Conservation (phyloP, 2,113 vertebrate species). For the Vimba vimba region DNA sequence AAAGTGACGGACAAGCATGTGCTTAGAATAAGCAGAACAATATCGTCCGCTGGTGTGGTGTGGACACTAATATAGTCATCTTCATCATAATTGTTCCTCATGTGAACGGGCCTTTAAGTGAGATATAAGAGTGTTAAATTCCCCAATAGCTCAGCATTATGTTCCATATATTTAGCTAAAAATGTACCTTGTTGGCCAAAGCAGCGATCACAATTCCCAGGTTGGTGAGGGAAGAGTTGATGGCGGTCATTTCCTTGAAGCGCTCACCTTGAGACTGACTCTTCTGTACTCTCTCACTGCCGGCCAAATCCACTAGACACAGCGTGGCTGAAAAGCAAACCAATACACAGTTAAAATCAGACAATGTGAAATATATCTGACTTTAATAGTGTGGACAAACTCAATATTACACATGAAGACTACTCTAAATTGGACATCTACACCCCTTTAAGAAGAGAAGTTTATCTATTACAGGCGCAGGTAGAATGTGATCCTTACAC, state of each 20-base stretch:
- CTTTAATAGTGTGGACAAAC: neutral
- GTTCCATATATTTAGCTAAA: neutral
- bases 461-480: too few relatives aligned
- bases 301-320: conserved; percentile 94
- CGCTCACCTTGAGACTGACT: conserved; percentile 91
- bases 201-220: conserved; percentile 91
- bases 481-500: conserved; percentile 69
- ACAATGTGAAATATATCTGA: neutral
- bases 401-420: neutral
- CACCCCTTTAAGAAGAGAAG: neutral
- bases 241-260: conserved; percentile 93
- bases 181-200: conserved; percentile 82
- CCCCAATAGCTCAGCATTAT: neutral
- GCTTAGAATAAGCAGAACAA: too few relatives aligned
- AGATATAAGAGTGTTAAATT: too few relatives aligned
- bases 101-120: too few relatives aligned
- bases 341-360: neutral
- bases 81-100: too few relatives aligned
- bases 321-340: conserved; percentile 79
- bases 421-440: neutral
- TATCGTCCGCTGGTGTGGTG: too few relatives aligned
- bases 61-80: too few relatives aligned
- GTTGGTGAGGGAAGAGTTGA: conserved; percentile 92
- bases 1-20: too few relatives aligned
- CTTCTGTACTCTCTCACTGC: conserved; percentile 89